Evolutionary conservation across 2,797 vertebrate species (phyloP).

Genomic region (Crotalus adamanteus): DNA sequence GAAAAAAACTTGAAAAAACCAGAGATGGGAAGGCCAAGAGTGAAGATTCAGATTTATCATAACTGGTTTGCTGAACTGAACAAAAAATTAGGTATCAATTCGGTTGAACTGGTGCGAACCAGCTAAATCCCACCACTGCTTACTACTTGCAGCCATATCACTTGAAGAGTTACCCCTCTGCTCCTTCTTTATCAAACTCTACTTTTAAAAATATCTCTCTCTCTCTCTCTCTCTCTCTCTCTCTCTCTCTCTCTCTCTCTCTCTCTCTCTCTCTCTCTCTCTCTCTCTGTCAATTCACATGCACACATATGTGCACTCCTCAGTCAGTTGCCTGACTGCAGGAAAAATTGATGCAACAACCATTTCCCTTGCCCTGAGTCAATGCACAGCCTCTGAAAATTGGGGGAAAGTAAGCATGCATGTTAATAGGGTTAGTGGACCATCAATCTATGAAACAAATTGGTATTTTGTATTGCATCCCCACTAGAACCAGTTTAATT

Average conservation of each 20-base stretch:
- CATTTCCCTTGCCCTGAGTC: neutral
- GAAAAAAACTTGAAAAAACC: too few relatives aligned
- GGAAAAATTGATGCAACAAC: neutral
- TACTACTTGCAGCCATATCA: neutral
- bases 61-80: too few relatives aligned
- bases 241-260: neutral
- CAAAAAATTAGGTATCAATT: too few relatives aligned
- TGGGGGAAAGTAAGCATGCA: neutral
- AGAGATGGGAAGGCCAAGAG: too few relatives aligned
- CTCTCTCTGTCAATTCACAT: neutral
- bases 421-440: neutral
- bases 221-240: too few relatives aligned
- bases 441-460: neutral
- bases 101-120: too few relatives aligned
- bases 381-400: neutral
- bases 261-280: too few relatives aligned
- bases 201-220: neutral
- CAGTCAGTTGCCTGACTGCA: neutral
- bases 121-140: neutral
- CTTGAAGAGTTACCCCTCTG: neutral
- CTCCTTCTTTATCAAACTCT: neutral
- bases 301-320: neutral
- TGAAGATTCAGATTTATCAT: too few relatives aligned
- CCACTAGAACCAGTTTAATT: neutral
- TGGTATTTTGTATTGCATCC: neutral